Evolutionary conservation across 2,888 invertebrate genomes (phyloP), one percentile per base, ranked within the genome.

Genomic region (Temnothorax ravouxi): DNA sequence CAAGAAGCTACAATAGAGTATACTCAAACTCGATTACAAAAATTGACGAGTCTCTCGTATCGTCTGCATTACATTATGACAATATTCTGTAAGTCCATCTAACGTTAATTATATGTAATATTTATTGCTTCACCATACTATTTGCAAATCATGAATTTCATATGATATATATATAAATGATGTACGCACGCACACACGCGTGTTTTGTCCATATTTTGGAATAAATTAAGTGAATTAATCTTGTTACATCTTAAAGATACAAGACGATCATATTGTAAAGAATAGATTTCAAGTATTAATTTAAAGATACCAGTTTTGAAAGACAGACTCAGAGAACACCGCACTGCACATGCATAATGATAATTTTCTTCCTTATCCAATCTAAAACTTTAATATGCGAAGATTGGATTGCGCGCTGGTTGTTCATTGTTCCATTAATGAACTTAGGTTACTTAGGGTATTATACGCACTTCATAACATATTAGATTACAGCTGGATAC

Each of bases 21-120:
- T 66, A 56, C 47, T 59, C 9, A 83, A 82, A 67, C 15, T 52
- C 3, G 50, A 81, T 75, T 75, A 81, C 59, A 79, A 79, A 79
- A 71, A 71, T 71, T 59, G 38, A 38, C 34, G 25, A 69, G 71
- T 79, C 56, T 59, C 79, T 79, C 62, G 47, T 21, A 69, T 59
- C 47, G 38, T 79, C 21, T 21, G 38, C 59, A 59, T 71, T 29
- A 47, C 38, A 77, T 13, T 25, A 4, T 41, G 56, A 64, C 82
- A 83, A 76, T 76, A 38, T 83, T 76, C 66, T 47, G 0, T 29
- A 76, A 76, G 56, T 76, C 66, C 54, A 64, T 44, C 38, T 61
- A 75, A 75, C 2, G 6, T 62, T 50, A n/a, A 52, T 64, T 76
- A 66, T 9, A 54, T 54, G 29, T n/a, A 9, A 1, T 59, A 41